Conservation (phyloP, 2,888 invertebrate species). For the Sicus ferrugineus region DNA sequence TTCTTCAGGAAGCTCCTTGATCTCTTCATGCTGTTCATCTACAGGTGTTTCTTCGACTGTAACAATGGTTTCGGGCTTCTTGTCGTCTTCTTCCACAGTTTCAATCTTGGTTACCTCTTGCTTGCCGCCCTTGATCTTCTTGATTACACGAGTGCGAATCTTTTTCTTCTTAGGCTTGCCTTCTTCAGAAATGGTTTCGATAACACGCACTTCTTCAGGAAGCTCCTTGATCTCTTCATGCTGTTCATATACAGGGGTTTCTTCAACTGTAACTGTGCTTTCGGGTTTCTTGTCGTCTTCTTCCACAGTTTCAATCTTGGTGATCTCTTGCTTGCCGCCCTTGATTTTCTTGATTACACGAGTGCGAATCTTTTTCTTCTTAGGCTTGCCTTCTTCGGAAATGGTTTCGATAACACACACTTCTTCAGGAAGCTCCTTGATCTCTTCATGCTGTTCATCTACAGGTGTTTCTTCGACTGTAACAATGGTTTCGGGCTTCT, state of each 20-base stretch:
- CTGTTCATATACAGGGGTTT: slow-evolving; percentile 30
- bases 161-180: slow-evolving; percentile 38
- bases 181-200: slow-evolving; percentile 35
- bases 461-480: neutral
- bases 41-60: slow-evolving; percentile 30
- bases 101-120: slow-evolving; percentile 38
- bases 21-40: slow-evolving; percentile 21
- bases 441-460: neutral
- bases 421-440: slow-evolving; percentile 37
- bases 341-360: slow-evolving; percentile 42
- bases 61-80: slow-evolving; percentile 31
- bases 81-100: slow-evolving; percentile 35
- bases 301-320: slow-evolving; percentile 42
- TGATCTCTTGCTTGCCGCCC: slow-evolving; percentile 41
- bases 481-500: slow-evolving; percentile 43
- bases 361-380: slow-evolving; percentile 41
- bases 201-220: slow-evolving; percentile 34
- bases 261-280: slow-evolving; percentile 39
- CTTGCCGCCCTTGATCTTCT: slow-evolving; percentile 39
- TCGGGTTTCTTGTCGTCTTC: slow-evolving; percentile 39
- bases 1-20: slow-evolving; percentile 28
- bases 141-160: slow-evolving; percentile 37
- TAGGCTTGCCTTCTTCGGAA: slow-evolving; percentile 38
- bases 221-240: slow-evolving; percentile 30
- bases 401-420: slow-evolving; percentile 37